These are phyloP conservation scores for Enteromius argenteus DNA, from an alignment of 2,797 vertebrate species.

Conservation along the genomic window DNA sequence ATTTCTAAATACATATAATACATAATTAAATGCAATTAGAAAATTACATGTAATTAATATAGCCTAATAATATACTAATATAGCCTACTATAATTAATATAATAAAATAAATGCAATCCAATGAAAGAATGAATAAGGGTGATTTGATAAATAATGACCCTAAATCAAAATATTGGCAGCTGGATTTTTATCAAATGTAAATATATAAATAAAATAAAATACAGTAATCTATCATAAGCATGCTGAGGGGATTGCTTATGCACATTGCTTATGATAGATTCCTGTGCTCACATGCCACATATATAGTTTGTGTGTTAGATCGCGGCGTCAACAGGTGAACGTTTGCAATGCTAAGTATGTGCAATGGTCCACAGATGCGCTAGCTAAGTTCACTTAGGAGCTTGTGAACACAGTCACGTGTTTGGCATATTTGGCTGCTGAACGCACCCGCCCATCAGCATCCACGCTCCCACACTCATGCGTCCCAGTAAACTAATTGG, in stretches of 20 bases:
- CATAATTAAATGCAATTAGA: not conserved
- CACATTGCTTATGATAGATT: not conserved
- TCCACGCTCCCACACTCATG: constrained; percentile 61
- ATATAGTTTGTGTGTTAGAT: not conserved
- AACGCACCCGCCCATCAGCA: constrained; percentile 51
- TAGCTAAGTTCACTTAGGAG: constrained; percentile 51
- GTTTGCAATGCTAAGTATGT: constrained; percentile 35
- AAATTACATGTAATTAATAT: not conserved
- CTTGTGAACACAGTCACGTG: constrained; percentile 63
- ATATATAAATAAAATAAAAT: not conserved
- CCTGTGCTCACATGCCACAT: not conserved
- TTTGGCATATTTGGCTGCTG: constrained; percentile 54
- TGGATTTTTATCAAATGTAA: too few relatives aligned
- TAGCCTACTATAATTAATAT: too few relatives aligned
- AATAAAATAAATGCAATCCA: too few relatives aligned
- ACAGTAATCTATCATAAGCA: too few relatives aligned
- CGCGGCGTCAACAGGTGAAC: constrained; percentile 52
- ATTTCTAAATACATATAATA: not conserved
- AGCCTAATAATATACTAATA: too few relatives aligned
- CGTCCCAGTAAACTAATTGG: constrained; percentile 84
- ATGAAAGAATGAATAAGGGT: not conserved
- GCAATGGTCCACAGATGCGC: constrained; percentile 58
- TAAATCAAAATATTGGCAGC: not conserved
- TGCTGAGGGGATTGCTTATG: not conserved
- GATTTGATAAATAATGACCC: not conserved